Base-by-base conservation (phyloP, 23 tunicate genomes). In the Ciona savignyi region DNA sequence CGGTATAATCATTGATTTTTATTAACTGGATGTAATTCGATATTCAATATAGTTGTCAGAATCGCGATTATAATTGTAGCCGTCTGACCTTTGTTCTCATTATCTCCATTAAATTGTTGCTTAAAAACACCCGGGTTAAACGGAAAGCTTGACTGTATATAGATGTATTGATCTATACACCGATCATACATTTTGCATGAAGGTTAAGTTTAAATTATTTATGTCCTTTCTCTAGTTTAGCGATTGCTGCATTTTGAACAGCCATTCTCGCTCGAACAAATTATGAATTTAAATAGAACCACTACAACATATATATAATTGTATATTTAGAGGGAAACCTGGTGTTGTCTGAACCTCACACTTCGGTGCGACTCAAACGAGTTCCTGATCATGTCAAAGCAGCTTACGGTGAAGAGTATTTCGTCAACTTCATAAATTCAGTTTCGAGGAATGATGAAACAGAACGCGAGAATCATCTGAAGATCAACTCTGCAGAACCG, bases 361-460 rank as follows among this genome's bases (percentile, higher is more conserved):
- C 91, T 1, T 73, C 91, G n/a, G 35, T 60, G 26, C 77, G 78
- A 4, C 67, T 86, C 27, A 75, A 80, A 24, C 72, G 73, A 28
- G 87, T 91, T 22, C 91, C 97, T 3, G 51, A 84, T 64, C 67
- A 75, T 30, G 29, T 71, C 2, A 78, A 77, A 35, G 87, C 76
- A 22, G 75, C 76, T 27, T 91, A 91, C 76, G 97, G 97, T 4
- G 91, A 81, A 23, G 91, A 80, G 4, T 91, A 91, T 63, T 91
- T 91, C 74, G 80, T 35, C 61, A 67, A 84, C 19, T 91, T 78
- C 79, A 91, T 91, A 35, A 60, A 84, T 49, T 75, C 86, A 11
- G 90, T 81, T 15, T 62, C 78, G 0, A 77, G 77, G 29, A 56
- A 73, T 33, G 28, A n/a, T 63, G 24, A 11, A 63, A 63, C 72